Conservation (phyloP, 1,140 invertebrate species). For the Conopomorpha cramerella region DNA sequence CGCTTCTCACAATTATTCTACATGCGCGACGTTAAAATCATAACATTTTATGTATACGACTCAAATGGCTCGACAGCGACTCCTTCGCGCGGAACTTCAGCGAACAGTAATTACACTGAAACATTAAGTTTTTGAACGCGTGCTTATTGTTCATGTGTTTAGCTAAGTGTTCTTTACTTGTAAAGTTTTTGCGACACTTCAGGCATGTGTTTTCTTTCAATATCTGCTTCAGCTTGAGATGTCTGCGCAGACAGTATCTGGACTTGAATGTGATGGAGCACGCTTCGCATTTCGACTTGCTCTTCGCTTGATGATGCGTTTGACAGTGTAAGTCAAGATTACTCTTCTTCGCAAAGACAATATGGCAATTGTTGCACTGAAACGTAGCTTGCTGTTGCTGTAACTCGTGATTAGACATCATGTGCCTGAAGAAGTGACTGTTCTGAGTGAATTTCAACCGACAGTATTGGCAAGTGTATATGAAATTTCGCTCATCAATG, state of each 20-base stretch:
- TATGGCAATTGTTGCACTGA: conserved; percentile 43
- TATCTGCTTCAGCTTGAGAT: conserved; percentile 38
- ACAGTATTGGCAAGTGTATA: conserved; percentile 49
- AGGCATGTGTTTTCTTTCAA: conserved; percentile 37
- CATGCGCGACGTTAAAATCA: too few species aligned
- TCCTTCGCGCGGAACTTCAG: conserved; percentile 42
- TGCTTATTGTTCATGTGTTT: conserved; percentile 45
- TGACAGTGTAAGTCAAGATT: conserved; percentile 38
- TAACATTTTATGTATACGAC: conserved; percentile 40
- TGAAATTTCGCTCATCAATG: conserved; percentile 22
- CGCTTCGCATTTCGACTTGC: conserved; percentile 37
- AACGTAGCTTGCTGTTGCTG: conserved; percentile 35
- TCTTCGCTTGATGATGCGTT: conserved; percentile 33
- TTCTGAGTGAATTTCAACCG: conserved; percentile 43
- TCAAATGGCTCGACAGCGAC: conserved; percentile 30
- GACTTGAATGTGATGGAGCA: conserved; percentile 49
- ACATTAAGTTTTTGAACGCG: conserved; percentile 31
- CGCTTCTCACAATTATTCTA: not conserved
- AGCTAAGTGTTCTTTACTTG: conserved; percentile 23
- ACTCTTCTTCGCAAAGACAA: conserved; percentile 39
- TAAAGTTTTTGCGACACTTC: conserved; percentile 46
- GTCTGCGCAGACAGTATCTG: conserved; percentile 37
- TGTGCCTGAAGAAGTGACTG: conserved; percentile 44
- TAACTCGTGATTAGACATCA: conserved; percentile 35
- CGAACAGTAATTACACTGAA: conserved; percentile 34